Conservation (phyloP, 2,113 vertebrate genomes). For the Hiodon alosoides region DNA sequence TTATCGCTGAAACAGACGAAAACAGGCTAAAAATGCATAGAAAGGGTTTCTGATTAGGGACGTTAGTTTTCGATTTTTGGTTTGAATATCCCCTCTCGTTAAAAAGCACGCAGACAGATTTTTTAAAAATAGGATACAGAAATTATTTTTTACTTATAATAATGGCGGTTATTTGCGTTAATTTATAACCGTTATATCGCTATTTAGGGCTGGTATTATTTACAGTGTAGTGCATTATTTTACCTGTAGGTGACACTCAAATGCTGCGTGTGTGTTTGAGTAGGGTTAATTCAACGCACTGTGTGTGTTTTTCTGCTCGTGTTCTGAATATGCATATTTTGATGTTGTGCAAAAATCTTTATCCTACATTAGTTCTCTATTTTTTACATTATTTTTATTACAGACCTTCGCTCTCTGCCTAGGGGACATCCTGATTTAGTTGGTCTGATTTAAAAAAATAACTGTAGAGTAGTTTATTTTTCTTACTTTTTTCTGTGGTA, state of each 20-base stretch:
- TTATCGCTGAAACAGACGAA: background rate
- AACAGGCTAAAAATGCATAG: background rate
- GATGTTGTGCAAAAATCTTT: too few relatives aligned
- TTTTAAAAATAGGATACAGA: background rate
- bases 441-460: too few relatives aligned
- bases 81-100: background rate
- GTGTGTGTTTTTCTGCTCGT: background rate
- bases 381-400: too few relatives aligned
- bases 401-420: too few relatives aligned
- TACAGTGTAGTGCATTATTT: background rate
- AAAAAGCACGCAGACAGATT: too few relatives aligned
- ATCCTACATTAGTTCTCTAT: too few relatives aligned
- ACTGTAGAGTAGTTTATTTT: too few relatives aligned
- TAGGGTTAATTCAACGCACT: background rate
- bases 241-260: background rate
- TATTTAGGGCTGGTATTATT: background rate
- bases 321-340: background rate
- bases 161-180: background rate
- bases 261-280: background rate
- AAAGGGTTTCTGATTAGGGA: background rate
- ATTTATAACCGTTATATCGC: background rate
- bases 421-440: too few relatives aligned
- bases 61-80: background rate
- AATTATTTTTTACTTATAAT: background rate
- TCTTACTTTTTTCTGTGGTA: too few relatives aligned